Evolutionary conservation across 2,113 vertebrate genomes (phyloP), one percentile per base, ranked within the genome.

Genomic region (Peromyscus polionotus): DNA sequence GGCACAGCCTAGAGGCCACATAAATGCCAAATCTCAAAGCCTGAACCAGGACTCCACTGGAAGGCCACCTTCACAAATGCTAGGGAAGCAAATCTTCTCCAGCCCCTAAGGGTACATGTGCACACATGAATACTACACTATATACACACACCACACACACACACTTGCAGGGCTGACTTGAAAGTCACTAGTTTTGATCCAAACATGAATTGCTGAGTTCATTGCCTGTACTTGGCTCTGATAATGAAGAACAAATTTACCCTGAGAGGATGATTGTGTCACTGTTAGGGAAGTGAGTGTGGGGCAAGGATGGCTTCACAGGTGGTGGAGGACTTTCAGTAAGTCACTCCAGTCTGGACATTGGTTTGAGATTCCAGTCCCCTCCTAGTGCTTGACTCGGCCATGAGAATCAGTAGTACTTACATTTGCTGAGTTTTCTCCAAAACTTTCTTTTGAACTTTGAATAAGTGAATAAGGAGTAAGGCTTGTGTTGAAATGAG

Each of bases 221-320:
- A 48, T 92, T 94, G 57, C 14, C 14, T 70, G 39, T 22, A 76
- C 33, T 70, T 59, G 24, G 12, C 42, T 75, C 26, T 10, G 7
- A 83, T 65, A 57, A 96, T 51, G 93, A 84, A 85, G 89, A 67
- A 67, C 26, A 75, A 95, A 67, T 65, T 87, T 63, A 51, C 26
- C 59, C 61, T 65, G 24, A 84, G 70, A 31, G 3, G 24, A 42
- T 8, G 36, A 36, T 0, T 1, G 31, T 42, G 33, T 77, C 26
- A 63, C 65, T 51, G 48, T 51, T 54, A 65, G 16, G 68, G 31
- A 87, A 36, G 10, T 12, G n/a, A 87, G 33, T n/a, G 28, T 28
- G 51, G 22, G 57, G 31, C n/a, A 36, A 31, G 61, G 13, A 1
- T 3, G 59, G 12, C 42, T 45, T 73, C 2, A 19, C 39, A 1